Base-by-base conservation (phyloP, 2,797 vertebrate species). In the Falco concolor region DNA sequence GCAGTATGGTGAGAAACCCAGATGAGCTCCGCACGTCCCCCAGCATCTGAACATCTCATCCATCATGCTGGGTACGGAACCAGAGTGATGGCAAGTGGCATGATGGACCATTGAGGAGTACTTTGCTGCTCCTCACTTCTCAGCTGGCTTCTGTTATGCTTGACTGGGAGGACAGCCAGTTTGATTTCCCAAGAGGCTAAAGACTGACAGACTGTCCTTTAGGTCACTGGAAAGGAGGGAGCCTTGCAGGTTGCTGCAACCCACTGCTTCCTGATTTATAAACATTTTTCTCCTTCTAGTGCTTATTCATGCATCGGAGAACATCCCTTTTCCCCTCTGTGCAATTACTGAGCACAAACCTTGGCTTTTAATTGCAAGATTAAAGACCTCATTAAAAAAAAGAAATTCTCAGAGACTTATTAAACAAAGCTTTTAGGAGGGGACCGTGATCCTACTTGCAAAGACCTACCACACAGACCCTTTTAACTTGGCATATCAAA, bases 61-160 rank as follows among this genome's bases (percentile, higher is more conserved):
- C 25, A n/a, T 59, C 1, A 1, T 2, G 17, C 52, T 12, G 38
- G 65, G 17, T 49, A 47, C 0, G 0, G 13, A 7, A 14, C 40
- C 30, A 36, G 30, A 34, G 25, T 25, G 19, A 60, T 1, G 8
- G 27, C 56, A 34, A 70, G 34, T 11, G 56, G 14, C 65, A 57
- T 5, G 22, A 57, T 30, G 47, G 63, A 65, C 27, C 49, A n/a
- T 36, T 40, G 30, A 9, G 21, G 64, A 80, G 38, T 42, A n/a
- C 14, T 22, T 44, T 2, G 1, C 25, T 78, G 40, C 40, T 85
- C 38, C 83, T 79, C 47, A 13, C 12, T 57, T 36, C 75, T 63
- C 75, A n/a, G 10, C 12, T 61, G 68, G 16, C 44, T 72, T 21
- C 77, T 83, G 34, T 27, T 82, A 40, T 4, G 1, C 19, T 78